A percentile compares a stretch with the other conserved stretches of the same genome.
Evolutionary conservation across 2,888 invertebrate genomes (phyloP).

Genomic region (Myopa testacea): DNA sequence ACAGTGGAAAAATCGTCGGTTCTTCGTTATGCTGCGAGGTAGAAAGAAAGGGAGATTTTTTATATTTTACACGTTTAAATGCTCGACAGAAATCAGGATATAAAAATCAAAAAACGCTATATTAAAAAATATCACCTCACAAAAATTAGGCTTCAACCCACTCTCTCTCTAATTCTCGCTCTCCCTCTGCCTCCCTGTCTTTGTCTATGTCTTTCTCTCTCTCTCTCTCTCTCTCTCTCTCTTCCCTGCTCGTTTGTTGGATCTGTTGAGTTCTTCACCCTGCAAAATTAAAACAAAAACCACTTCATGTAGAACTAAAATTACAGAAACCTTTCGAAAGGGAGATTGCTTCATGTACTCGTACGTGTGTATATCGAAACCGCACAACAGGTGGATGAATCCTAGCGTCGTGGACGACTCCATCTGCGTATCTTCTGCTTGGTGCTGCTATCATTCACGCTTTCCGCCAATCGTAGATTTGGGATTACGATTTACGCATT

Average conservation of each 20-base stretch:
- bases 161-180: too few relatives aligned
- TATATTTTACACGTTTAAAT: too few relatives aligned
- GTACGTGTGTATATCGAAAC: slow-evolving; percentile 4
- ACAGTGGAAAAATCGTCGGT: too few relatives aligned
- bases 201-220: neutral
- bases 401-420: neutral
- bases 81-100: too few relatives aligned
- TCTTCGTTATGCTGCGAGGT: too few relatives aligned
- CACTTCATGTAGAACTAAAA: neutral
- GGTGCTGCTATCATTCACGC: neutral
- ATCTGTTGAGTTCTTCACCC: neutral
- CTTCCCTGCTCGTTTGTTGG: neutral
- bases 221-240: slow-evolving; percentile 7
- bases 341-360: neutral
- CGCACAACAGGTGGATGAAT: slow-evolving; percentile 38
- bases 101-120: too few relatives aligned
- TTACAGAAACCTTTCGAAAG: neutral
- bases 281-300: neutral
- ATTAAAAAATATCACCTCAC: too few relatives aligned
- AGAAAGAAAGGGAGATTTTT: too few relatives aligned
- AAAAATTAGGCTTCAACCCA: too few relatives aligned
- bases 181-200: too few relatives aligned
- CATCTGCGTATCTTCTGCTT: neutral
- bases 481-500: neutral
- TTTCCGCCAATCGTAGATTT: slow-evolving; percentile 1